phyloP scores from a whole-genome alignment of 1,140 invertebrate species.

The Acromyrmex heyeri region DNA sequence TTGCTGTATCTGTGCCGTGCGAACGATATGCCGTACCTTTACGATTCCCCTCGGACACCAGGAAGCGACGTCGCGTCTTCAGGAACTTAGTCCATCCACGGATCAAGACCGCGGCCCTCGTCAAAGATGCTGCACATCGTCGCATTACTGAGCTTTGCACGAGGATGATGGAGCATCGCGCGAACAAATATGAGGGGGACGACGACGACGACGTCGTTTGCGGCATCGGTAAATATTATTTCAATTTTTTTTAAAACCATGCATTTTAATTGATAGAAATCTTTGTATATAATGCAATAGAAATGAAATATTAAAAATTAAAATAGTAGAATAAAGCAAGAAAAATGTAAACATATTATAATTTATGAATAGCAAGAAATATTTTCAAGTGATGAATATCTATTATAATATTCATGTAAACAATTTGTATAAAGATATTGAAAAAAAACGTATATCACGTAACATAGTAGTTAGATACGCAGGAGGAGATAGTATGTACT shows the following conservation, averaged over 20 bases:
- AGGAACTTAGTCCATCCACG: constrained; percentile 75
- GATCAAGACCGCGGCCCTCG: constrained; percentile 31
- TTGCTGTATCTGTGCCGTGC: background rate
- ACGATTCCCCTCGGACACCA: background rate
- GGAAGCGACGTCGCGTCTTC: constrained; percentile 49
- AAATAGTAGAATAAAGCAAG: background rate
- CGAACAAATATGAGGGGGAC: constrained; percentile 65
- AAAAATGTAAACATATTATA: background rate
- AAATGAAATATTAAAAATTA: background rate
- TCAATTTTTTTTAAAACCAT: background rate
- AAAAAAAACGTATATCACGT: constrained; percentile 1
- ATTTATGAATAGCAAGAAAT: background rate
- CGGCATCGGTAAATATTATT: constrained; percentile 69
- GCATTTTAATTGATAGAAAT: constrained; percentile 9
- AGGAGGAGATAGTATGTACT: too few species aligned
- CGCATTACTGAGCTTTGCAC: constrained; percentile 77
- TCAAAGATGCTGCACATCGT: constrained; percentile 59
- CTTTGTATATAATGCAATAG: background rate
- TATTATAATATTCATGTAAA: background rate
- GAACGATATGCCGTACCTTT: constrained; percentile 46
- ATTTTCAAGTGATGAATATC: background rate
- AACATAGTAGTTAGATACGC: too few species aligned
- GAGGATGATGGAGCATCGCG: constrained; percentile 77
- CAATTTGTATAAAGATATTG: background rate
- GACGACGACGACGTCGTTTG: constrained; percentile 77